Evolutionary conservation across 1,140 invertebrate genomes (phyloP).

Genomic region (Hydropsyche tenuis): DNA sequence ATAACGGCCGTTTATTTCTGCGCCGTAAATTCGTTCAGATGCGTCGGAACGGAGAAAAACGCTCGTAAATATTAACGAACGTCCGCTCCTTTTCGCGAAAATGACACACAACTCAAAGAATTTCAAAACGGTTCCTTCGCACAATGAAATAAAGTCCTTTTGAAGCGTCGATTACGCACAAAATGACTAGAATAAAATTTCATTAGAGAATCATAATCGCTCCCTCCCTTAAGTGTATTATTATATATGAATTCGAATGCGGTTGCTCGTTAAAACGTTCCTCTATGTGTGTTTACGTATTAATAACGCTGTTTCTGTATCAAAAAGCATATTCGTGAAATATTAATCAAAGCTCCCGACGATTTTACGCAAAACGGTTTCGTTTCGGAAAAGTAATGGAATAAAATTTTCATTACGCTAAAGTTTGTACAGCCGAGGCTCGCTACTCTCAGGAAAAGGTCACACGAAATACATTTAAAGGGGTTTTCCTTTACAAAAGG

Average conservation of each 20-base stretch:
- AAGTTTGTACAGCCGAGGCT: background rate
- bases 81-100: constrained; percentile 11
- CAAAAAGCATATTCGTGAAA: background rate
- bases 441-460: background rate
- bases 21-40: background rate
- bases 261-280: too few species aligned
- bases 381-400: background rate
- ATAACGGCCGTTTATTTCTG: constrained; percentile 20
- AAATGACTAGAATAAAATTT: too few species aligned
- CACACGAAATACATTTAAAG: background rate
- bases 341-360: background rate
- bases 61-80: constrained; percentile 24
- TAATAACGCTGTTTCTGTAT: too few species aligned
- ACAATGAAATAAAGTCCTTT: background rate
- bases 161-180: background rate
- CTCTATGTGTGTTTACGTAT: too few species aligned
- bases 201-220: too few species aligned
- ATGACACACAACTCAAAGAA: background rate
- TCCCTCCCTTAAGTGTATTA: too few species aligned
- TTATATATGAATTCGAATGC: too few species aligned
- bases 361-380: background rate
- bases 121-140: background rate
- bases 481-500: background rate
- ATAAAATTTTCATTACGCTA: constrained; percentile 15
- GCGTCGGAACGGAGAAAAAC: background rate